These are phyloP conservation scores for Caenorhabditis plicata DNA, from an alignment of 2,888 invertebrate species.

Conservation along the genomic window DNA sequence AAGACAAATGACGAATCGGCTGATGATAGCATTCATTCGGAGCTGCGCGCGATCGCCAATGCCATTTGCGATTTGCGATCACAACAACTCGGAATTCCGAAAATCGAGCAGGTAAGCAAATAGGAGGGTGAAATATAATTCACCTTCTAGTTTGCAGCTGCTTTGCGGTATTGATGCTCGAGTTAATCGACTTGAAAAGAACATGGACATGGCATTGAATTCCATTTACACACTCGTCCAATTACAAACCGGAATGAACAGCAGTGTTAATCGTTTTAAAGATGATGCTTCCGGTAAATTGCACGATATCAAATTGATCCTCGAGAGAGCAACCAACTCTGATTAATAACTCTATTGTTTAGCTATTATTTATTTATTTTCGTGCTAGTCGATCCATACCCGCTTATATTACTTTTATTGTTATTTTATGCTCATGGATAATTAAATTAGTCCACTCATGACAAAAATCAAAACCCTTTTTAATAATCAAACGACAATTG, in stretches of 20 bases:
- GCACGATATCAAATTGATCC: constrained; percentile 4
- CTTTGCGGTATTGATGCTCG: constrained; percentile 49
- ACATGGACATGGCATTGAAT: constrained; percentile 63
- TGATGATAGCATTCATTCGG: constrained; percentile 16
- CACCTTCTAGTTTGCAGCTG: constrained; percentile 4
- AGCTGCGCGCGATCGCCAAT: constrained; percentile 16
- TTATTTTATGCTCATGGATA: too few relatives aligned
- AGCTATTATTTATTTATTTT: too few relatives aligned
- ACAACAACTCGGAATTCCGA: constrained; percentile 16
- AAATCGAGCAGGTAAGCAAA: constrained; percentile 19
- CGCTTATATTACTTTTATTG: too few relatives aligned
- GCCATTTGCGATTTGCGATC: constrained; percentile 16
- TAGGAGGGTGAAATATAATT: neutral
- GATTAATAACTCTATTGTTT: too few relatives aligned
- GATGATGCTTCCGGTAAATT: constrained; percentile 15
- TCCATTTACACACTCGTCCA: constrained; percentile 60
- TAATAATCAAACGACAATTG: too few relatives aligned
- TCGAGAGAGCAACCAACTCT: constrained; percentile 6
- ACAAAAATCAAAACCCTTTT: too few relatives aligned
- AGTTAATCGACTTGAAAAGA: constrained; percentile 60
- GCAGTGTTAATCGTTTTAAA: constrained; percentile 47
- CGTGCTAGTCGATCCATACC: too few relatives aligned
- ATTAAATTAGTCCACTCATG: too few relatives aligned
- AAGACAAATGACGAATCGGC: constrained; percentile 13
- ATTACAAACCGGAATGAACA: constrained; percentile 63